These are phyloP conservation scores for Syngnathus acus DNA, from an alignment of 2,797 vertebrate genomes.

Conservation along the genomic window DNA sequence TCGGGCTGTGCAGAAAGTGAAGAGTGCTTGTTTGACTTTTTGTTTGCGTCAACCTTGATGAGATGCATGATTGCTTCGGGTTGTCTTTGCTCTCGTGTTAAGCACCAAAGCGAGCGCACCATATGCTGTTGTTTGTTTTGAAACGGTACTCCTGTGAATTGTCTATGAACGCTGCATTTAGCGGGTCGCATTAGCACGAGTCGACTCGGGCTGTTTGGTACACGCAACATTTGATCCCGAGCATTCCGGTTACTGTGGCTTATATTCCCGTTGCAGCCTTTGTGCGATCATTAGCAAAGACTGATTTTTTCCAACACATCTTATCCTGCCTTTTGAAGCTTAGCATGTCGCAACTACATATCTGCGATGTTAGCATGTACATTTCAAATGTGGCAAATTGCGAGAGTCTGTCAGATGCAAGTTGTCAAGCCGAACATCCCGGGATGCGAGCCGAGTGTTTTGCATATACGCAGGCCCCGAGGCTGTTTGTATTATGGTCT, in stretches of 20 bases:
- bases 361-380: too few species aligned
- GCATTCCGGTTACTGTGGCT: constrained; percentile 53
- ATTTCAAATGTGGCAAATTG: too few species aligned
- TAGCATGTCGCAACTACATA: too few species aligned
- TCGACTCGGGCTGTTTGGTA: constrained; percentile 27
- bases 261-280: constrained; percentile 57
- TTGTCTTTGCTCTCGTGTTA: background rate
- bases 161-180: constrained; percentile 35
- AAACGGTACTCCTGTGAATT: background rate
- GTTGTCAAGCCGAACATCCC: background rate
- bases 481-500: constrained; percentile 22
- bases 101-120: background rate
- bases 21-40: background rate
- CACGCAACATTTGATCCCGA: constrained; percentile 46
- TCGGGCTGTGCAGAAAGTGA: constrained; percentile 12
- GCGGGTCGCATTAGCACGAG: constrained; percentile 37
- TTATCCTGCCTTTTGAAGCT: too few species aligned
- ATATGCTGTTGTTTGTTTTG: background rate
- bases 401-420: background rate
- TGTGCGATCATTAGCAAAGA: too few species aligned
- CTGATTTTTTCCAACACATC: too few species aligned
- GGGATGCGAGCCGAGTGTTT: background rate
- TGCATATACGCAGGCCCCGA: constrained; percentile 11
- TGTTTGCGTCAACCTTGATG: constrained; percentile 13
- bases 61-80: background rate